Base-by-base conservation (phyloP, 1,140 invertebrate genomes). In the Metaphire vulgaris region DNA sequence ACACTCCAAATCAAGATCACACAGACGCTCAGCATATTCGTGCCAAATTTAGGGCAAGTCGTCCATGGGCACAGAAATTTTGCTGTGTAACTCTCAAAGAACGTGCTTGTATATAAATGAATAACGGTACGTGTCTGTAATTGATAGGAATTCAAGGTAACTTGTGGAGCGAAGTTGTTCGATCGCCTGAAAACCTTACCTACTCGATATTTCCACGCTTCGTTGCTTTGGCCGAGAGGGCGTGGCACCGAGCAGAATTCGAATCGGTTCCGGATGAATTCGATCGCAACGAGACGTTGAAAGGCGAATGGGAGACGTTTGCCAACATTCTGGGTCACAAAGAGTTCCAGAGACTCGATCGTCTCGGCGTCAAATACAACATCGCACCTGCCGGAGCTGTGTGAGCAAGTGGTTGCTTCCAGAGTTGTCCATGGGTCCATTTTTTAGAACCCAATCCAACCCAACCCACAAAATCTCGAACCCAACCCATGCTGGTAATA, bases 161-260 rank as follows among this genome's bases (percentile, higher is more conserved):
- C 21, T 31, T 82, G 12, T 83, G 81, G 81, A 77, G 74, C 14
- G 82, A 83, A 69, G 81, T 81, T 0, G 73, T 81, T 14, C 76
- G 81, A 15, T 80, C 77, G 0, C 41, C 72, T 15, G 80, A 82
- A 21, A 74, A 81, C 2, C 76, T 81, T 2, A 78, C 81, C 33
- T 80, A 79, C 67, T 82, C 82, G 80, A 30, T 82, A n/a, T 83
- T 81, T 74, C 82, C 83, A 16, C 74, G 82, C 69, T 28, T 84
- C 14, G 56, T 83, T 15, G 80, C 82, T 56, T 30, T 84, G 26
- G 83, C 83, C 12, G 83, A 84, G 69, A 77, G 83, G 15, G 79
- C 81, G 0, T 84, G 84, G 84, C 82, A 83, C 74, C 73, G 80
- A 66, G 82, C 82, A 67, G 12, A 72, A 31, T 85, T 82, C 81